phyloP scores from a whole-genome alignment of 2,888 invertebrate genomes.

The Agrotis puta region DNA sequence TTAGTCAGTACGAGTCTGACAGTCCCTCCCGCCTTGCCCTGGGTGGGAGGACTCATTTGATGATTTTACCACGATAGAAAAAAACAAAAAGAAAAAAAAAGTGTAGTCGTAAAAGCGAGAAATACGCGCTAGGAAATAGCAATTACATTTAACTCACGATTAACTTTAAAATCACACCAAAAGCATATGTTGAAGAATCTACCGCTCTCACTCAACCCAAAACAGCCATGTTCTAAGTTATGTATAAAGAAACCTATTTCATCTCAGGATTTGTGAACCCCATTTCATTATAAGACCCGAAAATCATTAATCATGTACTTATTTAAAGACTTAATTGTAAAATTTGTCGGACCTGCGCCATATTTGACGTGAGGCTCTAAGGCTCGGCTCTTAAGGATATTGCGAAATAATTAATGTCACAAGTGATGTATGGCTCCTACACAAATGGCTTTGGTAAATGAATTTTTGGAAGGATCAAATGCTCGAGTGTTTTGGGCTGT shows the following conservation, averaged over 20 bases:
- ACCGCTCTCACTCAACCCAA: conserved; percentile 4
- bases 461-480: conserved; percentile 37
- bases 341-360: conserved; percentile 61
- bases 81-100: no score
- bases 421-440: conserved; percentile 50
- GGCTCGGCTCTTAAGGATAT: conserved; percentile 47
- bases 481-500: conserved; percentile 29
- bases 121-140: neutral
- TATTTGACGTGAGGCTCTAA: conserved; percentile 47
- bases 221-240: conserved; percentile 2
- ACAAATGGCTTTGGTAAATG: conserved; percentile 36
- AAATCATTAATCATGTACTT: conserved; percentile 63
- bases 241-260: conserved; percentile 34
- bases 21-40: no score
- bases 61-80: no score
- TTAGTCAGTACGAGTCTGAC: no score
- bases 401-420: conserved; percentile 61
- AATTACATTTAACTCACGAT: neutral
- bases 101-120: no score
- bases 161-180: conserved; percentile 3
- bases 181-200: conserved; percentile 1
- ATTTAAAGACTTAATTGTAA: conserved; percentile 61
- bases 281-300: conserved; percentile 37
- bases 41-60: no score
- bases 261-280: conserved; percentile 32